Conservation (phyloP, 2,113 vertebrate genomes). For the Oxyura jamaicensis region DNA sequence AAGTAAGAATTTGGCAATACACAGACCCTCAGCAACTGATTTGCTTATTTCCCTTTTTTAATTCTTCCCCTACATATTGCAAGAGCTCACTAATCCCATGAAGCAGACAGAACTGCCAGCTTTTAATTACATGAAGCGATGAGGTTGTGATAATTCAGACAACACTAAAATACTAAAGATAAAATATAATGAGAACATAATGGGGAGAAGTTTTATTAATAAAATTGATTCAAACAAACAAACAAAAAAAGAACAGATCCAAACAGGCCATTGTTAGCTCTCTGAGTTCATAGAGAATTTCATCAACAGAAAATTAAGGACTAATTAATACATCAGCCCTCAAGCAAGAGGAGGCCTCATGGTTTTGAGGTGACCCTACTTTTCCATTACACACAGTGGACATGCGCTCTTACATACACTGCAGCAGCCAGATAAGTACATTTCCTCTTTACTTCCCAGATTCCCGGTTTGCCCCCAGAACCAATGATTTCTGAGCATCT, state of each 20-base stretch:
- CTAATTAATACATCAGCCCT: neutral
- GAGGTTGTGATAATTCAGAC: neutral
- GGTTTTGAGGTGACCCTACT: neutral
- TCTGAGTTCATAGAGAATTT: rapidly evolving
- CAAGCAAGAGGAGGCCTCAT: neutral
- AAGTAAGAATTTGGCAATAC: neutral
- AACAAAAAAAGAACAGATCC: neutral
- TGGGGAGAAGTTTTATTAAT: neutral
- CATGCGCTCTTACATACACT: rapidly evolving
- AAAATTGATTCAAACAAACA: neutral
- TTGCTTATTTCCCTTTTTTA: neutral
- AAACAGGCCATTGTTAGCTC: neutral
- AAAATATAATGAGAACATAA: neutral
- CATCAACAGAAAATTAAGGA: neutral
- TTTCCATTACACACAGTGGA: rapidly evolving
- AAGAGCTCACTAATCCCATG: neutral
- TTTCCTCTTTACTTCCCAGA: neutral
- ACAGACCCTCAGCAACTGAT: neutral
- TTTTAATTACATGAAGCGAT: neutral
- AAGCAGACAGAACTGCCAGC: neutral
- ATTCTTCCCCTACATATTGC: neutral
- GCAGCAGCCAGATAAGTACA: neutral
- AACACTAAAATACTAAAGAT: neutral
- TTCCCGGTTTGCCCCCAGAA: neutral
- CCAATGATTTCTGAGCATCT: neutral